Conservation (phyloP, 2,888 invertebrate genomes). For the Drosophila greeni region DNA sequence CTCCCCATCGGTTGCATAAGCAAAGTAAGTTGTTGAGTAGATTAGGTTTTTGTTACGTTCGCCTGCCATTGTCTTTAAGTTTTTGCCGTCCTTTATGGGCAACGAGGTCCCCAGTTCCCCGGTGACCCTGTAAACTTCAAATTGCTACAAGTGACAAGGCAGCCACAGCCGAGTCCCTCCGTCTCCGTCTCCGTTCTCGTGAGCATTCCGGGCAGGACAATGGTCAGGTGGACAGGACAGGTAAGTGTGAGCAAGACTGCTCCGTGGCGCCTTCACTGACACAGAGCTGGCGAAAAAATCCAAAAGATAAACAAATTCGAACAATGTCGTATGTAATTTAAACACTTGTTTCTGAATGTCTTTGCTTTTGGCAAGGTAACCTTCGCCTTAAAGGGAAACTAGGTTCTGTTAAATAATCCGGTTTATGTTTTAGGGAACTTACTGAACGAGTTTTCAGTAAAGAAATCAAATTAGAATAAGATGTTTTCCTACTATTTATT, state of each 20-base stretch:
- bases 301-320: slow-evolving; percentile 37
- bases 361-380: slow-evolving; percentile 6
- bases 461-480: background rate
- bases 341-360: slow-evolving; percentile 25
- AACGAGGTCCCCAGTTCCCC: slow-evolving; percentile 49
- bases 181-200: slow-evolving; percentile 4
- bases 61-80: slow-evolving; percentile 60
- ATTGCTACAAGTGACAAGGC: slow-evolving; percentile 65
- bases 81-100: slow-evolving; percentile 58
- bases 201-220: slow-evolving; percentile 32
- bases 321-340: slow-evolving; percentile 38
- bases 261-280: slow-evolving; percentile 21
- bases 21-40: slow-evolving; percentile 70
- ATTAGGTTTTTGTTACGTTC: slow-evolving; percentile 66
- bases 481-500: background rate
- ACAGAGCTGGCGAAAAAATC: slow-evolving; percentile 34
- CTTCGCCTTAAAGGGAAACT: background rate
- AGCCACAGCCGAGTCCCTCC: slow-evolving; percentile 6
- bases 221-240: slow-evolving; percentile 33
- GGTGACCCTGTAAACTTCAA: slow-evolving; percentile 72
- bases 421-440: background rate
- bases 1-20: slow-evolving; percentile 26
- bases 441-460: background rate
- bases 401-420: background rate
- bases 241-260: slow-evolving; percentile 14